phyloP scores from a whole-genome alignment of 2,113 vertebrate genomes.

The Prietella phreatophila region DNA sequence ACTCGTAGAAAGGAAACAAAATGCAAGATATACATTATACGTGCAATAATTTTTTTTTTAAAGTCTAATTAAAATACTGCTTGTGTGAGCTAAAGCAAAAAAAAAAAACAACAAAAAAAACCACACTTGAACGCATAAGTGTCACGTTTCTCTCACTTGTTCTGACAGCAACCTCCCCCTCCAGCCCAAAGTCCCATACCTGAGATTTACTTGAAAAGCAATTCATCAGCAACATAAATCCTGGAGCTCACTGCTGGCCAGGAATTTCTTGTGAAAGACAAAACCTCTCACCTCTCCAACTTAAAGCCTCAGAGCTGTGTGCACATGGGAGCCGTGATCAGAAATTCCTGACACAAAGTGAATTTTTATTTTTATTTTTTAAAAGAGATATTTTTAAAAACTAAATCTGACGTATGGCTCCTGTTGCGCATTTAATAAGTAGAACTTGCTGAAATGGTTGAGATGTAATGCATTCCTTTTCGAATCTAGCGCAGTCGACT shows the following conservation, averaged over 20 bases:
- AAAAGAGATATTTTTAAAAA: not conserved
- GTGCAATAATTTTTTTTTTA: no score
- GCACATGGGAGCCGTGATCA: conserved; percentile 25
- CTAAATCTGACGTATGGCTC: not conserved
- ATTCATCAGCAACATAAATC: conserved; percentile 73
- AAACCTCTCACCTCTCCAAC: conserved; percentile 48
- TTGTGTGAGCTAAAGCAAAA: not conserved
- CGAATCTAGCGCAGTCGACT: not conserved
- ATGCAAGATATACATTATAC: not conserved
- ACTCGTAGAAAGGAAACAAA: not conserved
- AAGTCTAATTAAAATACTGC: no score
- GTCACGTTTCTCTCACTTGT: conserved; percentile 44
- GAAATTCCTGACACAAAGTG: not conserved
- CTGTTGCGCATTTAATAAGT: not conserved
- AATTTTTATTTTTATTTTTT: no score
- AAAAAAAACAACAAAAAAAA: no score
- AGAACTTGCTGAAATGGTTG: not conserved
- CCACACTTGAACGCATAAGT: not conserved
- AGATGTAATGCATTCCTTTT: not conserved
- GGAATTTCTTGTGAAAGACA: conserved; percentile 70
- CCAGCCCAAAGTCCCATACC: conserved; percentile 45
- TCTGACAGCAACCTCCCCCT: conserved; percentile 6
- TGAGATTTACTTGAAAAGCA: conserved; percentile 66
- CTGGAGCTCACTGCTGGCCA: conserved; percentile 49
- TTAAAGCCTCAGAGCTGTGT: not conserved